phyloP scores from a whole-genome alignment of 2,888 invertebrate genomes.

The Nezara viridula region DNA sequence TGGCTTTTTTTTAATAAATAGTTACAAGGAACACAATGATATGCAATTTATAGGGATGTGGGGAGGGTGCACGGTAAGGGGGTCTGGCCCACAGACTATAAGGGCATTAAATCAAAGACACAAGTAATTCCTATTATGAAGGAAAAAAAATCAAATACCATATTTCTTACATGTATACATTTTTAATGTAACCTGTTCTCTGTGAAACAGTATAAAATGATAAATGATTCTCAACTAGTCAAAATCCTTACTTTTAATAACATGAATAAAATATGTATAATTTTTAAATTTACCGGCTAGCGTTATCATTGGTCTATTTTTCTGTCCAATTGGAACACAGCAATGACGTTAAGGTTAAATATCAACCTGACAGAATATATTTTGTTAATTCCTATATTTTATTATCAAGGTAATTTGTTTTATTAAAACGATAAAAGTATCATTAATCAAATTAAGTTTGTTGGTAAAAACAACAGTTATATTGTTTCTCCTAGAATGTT shows the following conservation, averaged over 20 bases:
- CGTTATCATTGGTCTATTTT: background rate
- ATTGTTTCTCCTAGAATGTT: background rate
- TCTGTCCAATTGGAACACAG: background rate
- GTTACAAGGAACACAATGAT: too few species aligned
- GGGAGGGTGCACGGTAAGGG: too few species aligned
- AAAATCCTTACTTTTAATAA: background rate
- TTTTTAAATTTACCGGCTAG: conserved; percentile 22
- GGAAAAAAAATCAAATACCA: too few species aligned
- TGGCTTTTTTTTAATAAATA: too few species aligned
- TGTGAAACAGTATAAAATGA: background rate
- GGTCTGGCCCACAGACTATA: too few species aligned
- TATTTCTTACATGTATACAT: background rate
- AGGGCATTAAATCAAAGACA: too few species aligned
- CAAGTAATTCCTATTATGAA: too few species aligned
- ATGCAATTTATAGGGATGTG: too few species aligned
- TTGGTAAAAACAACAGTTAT: background rate
- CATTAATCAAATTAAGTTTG: too few species aligned
- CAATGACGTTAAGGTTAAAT: background rate
- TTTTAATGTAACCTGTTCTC: background rate
- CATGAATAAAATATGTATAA: background rate
- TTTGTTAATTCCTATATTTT: background rate
- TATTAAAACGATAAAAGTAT: too few species aligned
- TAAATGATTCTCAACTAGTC: background rate
- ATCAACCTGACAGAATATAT: background rate
- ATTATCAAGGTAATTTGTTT: background rate